Percentiles rank a stretch among this genome's conserved stretches.
phyloP scores from a whole-genome alignment of 2,797 vertebrate species.

The Sebastes trivittatus region DNA sequence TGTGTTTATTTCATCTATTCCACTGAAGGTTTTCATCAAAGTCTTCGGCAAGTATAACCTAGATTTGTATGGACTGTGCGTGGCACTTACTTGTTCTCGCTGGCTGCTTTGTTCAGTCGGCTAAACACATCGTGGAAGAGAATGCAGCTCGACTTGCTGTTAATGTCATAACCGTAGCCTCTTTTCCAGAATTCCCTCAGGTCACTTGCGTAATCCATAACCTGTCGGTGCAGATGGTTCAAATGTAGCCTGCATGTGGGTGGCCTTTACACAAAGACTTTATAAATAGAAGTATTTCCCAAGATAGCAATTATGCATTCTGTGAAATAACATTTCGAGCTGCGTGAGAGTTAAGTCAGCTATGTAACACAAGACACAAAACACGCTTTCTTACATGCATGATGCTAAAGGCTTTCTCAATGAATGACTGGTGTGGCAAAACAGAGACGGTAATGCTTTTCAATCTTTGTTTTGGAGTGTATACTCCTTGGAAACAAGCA shows the following conservation, averaged over 20 bases:
- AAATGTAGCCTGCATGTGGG: background rate
- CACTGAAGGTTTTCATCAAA: background rate
- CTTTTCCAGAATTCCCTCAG: constrained; percentile 94
- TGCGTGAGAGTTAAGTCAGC: constrained; percentile 6
- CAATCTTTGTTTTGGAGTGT: background rate
- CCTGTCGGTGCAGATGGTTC: constrained; percentile 68
- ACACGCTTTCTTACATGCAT: background rate
- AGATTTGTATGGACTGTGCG: too few relatives aligned
- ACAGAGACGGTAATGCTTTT: background rate
- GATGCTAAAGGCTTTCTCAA: background rate
- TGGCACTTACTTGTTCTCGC: constrained; percentile 70
- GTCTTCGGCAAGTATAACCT: background rate
- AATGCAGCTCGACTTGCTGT: constrained; percentile 89
- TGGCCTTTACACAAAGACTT: background rate
- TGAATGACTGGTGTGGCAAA: background rate
- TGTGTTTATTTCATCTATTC: background rate
- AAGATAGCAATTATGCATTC: background rate
- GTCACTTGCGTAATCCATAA: constrained; percentile 91
- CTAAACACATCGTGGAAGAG: constrained; percentile 91
- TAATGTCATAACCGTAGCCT: constrained; percentile 89
- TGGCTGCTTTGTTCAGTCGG: constrained; percentile 83
- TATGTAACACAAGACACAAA: constrained; percentile 21
- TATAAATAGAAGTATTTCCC: background rate
- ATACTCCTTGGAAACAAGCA: background rate
- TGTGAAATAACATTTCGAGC: background rate